Base-by-base conservation (phyloP, 2,888 invertebrate genomes). In the Cryptocephalus moraei region DNA sequence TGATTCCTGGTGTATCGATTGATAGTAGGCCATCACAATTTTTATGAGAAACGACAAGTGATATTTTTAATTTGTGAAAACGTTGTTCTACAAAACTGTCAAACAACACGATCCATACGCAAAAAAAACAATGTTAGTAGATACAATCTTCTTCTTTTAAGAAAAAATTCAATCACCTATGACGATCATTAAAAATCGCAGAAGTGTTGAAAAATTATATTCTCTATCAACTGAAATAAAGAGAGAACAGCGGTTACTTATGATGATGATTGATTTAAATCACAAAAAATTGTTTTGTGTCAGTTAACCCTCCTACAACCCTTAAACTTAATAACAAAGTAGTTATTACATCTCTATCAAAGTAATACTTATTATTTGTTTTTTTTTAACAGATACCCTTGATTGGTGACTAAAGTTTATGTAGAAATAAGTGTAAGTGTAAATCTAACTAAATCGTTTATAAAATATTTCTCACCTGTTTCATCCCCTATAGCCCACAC, bases 401-500 rank as follows among this genome's bases (percentile, higher is more conserved):
- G 2, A 4, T 22, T 22, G 22, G 40, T 10, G 40, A 14, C 4
- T 40, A 43, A n/a, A 41, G 11, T 38, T 22, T 12, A 44, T 13
- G 9, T 39, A 40, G 9, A 8, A 41, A 10, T 44, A n/a, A 38
- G 39, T 14, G 34, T 38, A 36, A 14, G 13, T 13, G 22, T 22
- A 2, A 22, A 22, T 22, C 22, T 6, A 22, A n/a, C 8, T 33
- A 41, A 40, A 10, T 14, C 9, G 14, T 8, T 33, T 31, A 43
- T 38, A 14, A 8, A 32, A 39, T 33, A 31, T 31, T 43, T 56
- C 68, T 74, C 69, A 92, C 94, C 93, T 64, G 91, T 89, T 75
- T 96, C 96, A 69, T 96, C 96, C 1, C 89, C 87, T 56, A 95
- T 93, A 1, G 96, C 94, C 97, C 97, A 99, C 32, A 97, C 95